A percentile compares a stretch with the other conserved stretches of the same genome.
These are phyloP conservation scores for Aricia agestis DNA, from an alignment of 1,140 invertebrate genomes.

Conservation along the genomic window DNA sequence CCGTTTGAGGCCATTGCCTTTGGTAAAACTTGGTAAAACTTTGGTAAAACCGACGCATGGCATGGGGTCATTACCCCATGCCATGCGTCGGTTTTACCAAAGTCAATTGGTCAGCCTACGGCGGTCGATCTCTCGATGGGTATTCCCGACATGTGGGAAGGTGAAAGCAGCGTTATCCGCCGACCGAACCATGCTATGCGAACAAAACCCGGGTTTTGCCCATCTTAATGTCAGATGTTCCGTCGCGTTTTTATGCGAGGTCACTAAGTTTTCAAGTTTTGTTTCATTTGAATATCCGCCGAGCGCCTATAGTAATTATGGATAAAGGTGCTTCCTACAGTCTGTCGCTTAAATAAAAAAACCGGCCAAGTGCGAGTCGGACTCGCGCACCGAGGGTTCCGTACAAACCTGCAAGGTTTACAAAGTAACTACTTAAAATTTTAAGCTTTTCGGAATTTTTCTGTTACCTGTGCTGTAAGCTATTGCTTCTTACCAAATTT, in stretches of 20 bases:
- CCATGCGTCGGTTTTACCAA: slow-evolving; percentile 16
- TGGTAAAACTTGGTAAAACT: too few relatives aligned
- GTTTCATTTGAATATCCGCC: not conserved
- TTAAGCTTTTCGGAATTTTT: too few relatives aligned
- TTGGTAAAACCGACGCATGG: too few relatives aligned
- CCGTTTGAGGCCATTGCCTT: not conserved
- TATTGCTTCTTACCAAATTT: too few relatives aligned
- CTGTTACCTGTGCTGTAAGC: too few relatives aligned
- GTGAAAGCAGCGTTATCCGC: not conserved
- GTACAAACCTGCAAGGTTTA: too few relatives aligned
- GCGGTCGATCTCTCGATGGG: slow-evolving; percentile 27
- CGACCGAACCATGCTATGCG: not conserved
- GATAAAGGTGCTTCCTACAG: not conserved
- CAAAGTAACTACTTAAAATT: too few relatives aligned
- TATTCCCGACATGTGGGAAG: slow-evolving; percentile 29
- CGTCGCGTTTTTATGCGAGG: not conserved
- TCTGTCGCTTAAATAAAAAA: not conserved
- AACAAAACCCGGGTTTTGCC: slow-evolving; percentile 1
- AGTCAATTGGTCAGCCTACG: slow-evolving; percentile 11
- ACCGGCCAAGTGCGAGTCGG: too few relatives aligned
- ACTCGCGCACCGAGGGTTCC: too few relatives aligned
- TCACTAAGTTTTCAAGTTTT: not conserved
- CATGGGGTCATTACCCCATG: too few relatives aligned
- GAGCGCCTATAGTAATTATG: not conserved
- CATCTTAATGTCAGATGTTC: not conserved